Conservation (phyloP, 2,113 vertebrate genomes). For the Dasypus novemcinctus region DNA sequence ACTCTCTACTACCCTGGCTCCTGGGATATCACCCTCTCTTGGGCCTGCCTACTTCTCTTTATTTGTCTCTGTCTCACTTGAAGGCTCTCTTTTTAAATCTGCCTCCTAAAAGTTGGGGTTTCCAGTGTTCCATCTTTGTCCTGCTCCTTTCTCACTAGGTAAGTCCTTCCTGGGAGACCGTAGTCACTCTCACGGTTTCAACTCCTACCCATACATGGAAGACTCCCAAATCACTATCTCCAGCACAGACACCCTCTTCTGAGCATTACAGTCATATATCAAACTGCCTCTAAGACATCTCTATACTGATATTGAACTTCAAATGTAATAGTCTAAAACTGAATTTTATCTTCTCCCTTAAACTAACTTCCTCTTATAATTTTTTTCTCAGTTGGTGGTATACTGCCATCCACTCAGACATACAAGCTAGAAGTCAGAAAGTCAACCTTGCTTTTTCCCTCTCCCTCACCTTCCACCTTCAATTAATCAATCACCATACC, state of each 20-base stretch:
- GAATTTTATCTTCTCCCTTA: not conserved
- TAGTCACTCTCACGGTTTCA: not conserved
- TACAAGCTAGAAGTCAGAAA: not conserved
- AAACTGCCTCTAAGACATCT: not conserved
- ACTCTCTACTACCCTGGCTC: not conserved
- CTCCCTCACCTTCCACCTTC: not conserved
- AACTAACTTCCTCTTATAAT: slow-evolving; percentile 2
- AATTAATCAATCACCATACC: not conserved
- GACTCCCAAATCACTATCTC: not conserved
- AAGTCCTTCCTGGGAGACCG: not conserved
- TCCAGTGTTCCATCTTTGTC: not conserved
- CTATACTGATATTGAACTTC: not conserved
- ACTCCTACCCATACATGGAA: not conserved
- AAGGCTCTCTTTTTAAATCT: not conserved
- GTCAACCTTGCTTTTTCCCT: not conserved
- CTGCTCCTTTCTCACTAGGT: not conserved
- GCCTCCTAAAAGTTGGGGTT: not conserved
- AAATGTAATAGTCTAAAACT: not conserved
- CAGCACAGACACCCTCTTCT: not conserved
- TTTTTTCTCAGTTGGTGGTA: not conserved
- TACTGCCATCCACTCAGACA: not conserved
- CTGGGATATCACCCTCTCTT: not conserved
- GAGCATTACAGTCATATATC: not conserved
- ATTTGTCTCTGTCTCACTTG: not conserved
- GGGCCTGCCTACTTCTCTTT: not conserved